These are phyloP conservation scores for Acrossocheilus fasciatus DNA, from an alignment of 2,797 vertebrate genomes.

Conservation along the genomic window DNA sequence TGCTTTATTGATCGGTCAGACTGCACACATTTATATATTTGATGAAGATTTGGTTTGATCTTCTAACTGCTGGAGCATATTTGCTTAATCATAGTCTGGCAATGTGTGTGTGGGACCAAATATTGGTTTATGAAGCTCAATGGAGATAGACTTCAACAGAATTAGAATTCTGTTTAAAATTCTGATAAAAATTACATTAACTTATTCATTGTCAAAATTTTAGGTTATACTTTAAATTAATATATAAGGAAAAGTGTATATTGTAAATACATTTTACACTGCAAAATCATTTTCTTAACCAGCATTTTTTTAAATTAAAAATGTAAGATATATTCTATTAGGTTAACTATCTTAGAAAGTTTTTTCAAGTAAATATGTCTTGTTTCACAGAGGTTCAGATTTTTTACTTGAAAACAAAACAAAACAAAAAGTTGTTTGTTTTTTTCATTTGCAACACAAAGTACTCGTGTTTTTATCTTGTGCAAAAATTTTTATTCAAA, in stretches of 20 bases:
- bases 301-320: too few relatives aligned
- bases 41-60: constrained; percentile 34
- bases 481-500: not conserved
- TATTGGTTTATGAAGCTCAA: constrained; percentile 28
- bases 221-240: not conserved
- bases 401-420: not conserved
- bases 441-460: not conserved
- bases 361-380: not conserved
- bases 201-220: not conserved
- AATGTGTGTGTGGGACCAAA: constrained; percentile 42
- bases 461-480: not conserved
- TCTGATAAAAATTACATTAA: not conserved
- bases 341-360: not conserved
- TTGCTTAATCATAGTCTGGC: constrained; percentile 11
- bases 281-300: not conserved
- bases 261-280: not conserved
- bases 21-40: constrained; percentile 15
- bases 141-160: not conserved
- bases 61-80: constrained; percentile 22
- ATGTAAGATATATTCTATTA: not conserved
- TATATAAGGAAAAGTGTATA: not conserved
- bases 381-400: not conserved
- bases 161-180: not conserved
- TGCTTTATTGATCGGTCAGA: constrained; percentile 41
- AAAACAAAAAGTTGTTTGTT: not conserved